These are phyloP conservation scores for Cotesia typhae DNA, from an alignment of 1,140 invertebrate genomes.

Conservation along the genomic window DNA sequence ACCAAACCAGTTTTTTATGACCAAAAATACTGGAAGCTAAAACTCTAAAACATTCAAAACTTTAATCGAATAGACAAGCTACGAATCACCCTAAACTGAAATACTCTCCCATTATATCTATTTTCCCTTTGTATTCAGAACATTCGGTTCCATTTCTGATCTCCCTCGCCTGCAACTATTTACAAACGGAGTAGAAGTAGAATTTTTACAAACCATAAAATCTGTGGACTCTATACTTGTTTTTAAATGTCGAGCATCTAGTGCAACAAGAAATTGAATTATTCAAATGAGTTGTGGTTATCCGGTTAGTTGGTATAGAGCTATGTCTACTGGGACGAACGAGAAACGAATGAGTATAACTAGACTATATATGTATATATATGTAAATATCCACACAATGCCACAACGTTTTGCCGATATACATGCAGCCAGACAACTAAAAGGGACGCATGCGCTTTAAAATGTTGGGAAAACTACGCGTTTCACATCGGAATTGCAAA, in stretches of 20 bases:
- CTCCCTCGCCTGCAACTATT: too few species aligned
- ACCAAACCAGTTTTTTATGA: too few species aligned
- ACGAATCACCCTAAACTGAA: too few species aligned
- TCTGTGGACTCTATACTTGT: not conserved
- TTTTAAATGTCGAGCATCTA: slow-evolving; percentile 8
- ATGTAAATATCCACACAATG: slow-evolving; percentile 7
- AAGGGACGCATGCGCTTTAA: slow-evolving; percentile 8
- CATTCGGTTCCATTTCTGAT: too few species aligned
- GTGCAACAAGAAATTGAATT: slow-evolving; percentile 41
- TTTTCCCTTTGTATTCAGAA: too few species aligned
- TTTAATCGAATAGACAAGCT: too few species aligned
- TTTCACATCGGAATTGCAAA: slow-evolving; percentile 62
- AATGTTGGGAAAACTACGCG: slow-evolving; percentile 29
- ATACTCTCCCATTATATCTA: too few species aligned
- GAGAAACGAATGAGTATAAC: slow-evolving; percentile 26
- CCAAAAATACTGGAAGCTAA: too few species aligned
- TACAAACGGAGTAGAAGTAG: too few species aligned
- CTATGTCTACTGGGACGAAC: slow-evolving; percentile 29
- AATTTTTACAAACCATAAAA: slow-evolving; percentile 30
- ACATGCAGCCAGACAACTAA: slow-evolving; percentile 15
- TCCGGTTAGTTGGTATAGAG: slow-evolving; percentile 16
- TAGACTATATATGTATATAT: not conserved
- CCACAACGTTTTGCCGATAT: not conserved
- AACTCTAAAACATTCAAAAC: too few species aligned
- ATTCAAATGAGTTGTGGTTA: slow-evolving; percentile 36